Conservation (phyloP, 2,888 invertebrate genomes). For the Osmoderma eremita region DNA sequence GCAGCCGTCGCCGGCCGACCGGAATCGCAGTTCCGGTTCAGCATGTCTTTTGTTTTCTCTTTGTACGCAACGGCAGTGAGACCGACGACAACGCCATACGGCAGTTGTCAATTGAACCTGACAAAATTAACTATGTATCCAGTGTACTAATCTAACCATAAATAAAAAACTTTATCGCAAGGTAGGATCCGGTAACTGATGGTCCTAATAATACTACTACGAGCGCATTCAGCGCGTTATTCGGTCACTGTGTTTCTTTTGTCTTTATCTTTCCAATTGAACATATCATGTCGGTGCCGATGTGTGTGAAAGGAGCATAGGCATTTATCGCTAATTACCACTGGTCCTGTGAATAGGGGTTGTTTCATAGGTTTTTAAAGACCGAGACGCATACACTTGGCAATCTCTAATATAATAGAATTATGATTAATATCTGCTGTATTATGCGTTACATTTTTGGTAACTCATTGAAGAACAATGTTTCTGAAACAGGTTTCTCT, state of each 20-base stretch:
- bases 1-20: slow-evolving; percentile 54
- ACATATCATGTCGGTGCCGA: not conserved
- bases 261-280: slow-evolving; percentile 17
- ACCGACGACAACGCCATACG: slow-evolving; percentile 54
- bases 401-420: slow-evolving; percentile 8
- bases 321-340: slow-evolving; percentile 36
- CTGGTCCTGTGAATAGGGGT: slow-evolving; percentile 49
- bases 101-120: slow-evolving; percentile 57
- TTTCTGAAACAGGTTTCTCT: not conserved
- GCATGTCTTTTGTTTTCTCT: slow-evolving; percentile 59
- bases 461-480: not conserved
- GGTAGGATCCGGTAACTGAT: slow-evolving; percentile 44
- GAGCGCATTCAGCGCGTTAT: slow-evolving; percentile 10
- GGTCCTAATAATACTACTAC: slow-evolving; percentile 26
- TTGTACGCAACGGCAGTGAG: slow-evolving; percentile 32
- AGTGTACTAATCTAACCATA: slow-evolving; percentile 52
- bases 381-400: slow-evolving; percentile 44
- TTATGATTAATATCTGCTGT: slow-evolving; percentile 27
- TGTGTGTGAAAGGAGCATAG: slow-evolving; percentile 8
- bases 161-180: slow-evolving; percentile 55
- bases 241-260: not conserved
- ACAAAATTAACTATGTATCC: slow-evolving; percentile 59
- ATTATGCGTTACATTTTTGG: not conserved
- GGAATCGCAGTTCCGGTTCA: slow-evolving; percentile 64
- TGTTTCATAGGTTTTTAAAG: slow-evolving; percentile 49